A percentile compares a stretch with the other conserved stretches of the same genome.
Conservation (phyloP, 2,888 invertebrate genomes). For the Drosophila anomelani region DNA sequence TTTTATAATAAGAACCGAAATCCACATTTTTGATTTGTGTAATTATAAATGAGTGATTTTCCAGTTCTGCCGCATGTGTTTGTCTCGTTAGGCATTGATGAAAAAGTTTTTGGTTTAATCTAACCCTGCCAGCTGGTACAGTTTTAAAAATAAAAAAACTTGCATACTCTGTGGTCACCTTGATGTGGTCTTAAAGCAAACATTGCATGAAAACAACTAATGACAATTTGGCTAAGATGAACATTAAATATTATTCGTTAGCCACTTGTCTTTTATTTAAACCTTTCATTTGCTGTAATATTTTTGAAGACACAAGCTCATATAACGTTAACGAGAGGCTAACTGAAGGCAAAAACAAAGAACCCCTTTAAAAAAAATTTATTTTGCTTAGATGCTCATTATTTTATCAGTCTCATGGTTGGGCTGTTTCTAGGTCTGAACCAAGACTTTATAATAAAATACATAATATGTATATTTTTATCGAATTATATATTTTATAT, state of each 20-base stretch:
- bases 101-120: conserved; percentile 48
- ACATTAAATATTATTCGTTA: background rate
- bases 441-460: too few relatives aligned
- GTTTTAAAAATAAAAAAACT: conserved; percentile 27
- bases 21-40: conserved; percentile 5
- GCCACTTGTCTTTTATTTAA: background rate
- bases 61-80: conserved; percentile 41
- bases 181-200: conserved; percentile 5
- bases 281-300: background rate
- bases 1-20: background rate
- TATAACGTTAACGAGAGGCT: background rate
- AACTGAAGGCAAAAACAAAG: conserved; percentile 10
- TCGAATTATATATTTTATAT: too few relatives aligned
- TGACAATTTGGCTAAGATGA: background rate
- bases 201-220: background rate
- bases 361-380: background rate
- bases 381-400: too few relatives aligned
- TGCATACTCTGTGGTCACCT: conserved; percentile 12
- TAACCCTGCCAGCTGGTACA: conserved; percentile 46
- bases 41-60: conserved; percentile 13
- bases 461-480: too few relatives aligned
- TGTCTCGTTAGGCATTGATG: conserved; percentile 43
- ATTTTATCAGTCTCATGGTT: background rate
- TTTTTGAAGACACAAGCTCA: background rate
- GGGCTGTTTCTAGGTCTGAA: background rate